Evolutionary conservation across 2,113 vertebrate species (phyloP), one percentile per base, ranked within the genome.

Genomic region (Chascanopsetta lugubris): DNA sequence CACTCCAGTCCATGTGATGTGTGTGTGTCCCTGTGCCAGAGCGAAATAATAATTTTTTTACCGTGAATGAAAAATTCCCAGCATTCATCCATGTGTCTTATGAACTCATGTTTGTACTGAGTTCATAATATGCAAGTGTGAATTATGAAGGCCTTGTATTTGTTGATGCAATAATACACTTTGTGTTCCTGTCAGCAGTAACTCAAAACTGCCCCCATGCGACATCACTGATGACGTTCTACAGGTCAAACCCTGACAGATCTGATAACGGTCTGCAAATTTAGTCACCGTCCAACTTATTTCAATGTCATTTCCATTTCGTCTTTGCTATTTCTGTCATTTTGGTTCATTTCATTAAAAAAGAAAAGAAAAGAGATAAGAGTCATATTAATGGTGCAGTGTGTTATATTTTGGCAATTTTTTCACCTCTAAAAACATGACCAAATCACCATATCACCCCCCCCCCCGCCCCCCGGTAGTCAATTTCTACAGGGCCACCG

Each of bases 1-100:
- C 79, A 77, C 50, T 25, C 26, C 24, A 24, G 43, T 47, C 54
- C 43, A 73, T 56, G 71, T 73, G 55, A 69, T 30, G 8, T 32
- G 18, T 36, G 55, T 47, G 18, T 36, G 55, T 47, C 62, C 59
- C 18, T 53, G 57, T 71, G 38, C 65, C 36, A 40, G 47, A n/a
- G 24, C n/a, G 20, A 45, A 63, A 67, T 32, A 69, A 55, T 53
- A 43, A 73, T 74, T 50, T 60, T 50, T 60, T 15, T 24, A 22
- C 3, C 42, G 40, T 1, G 45, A 26, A 21, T 5, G n/a, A 48
- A 36, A 21, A 21, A 32, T 57, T 20, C 6, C 21, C 10, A 40
- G 7, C 7, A 13, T 36, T 3, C 6, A 4, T 26, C 13, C 40
- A 48, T 29, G 43, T 10, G 20, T 53, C 12, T 29, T 21, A 21